Evolutionary conservation across 35 echinoderm and acorn worm genomes (phyloP).

Genomic region (Lytechinus variegatus): DNA sequence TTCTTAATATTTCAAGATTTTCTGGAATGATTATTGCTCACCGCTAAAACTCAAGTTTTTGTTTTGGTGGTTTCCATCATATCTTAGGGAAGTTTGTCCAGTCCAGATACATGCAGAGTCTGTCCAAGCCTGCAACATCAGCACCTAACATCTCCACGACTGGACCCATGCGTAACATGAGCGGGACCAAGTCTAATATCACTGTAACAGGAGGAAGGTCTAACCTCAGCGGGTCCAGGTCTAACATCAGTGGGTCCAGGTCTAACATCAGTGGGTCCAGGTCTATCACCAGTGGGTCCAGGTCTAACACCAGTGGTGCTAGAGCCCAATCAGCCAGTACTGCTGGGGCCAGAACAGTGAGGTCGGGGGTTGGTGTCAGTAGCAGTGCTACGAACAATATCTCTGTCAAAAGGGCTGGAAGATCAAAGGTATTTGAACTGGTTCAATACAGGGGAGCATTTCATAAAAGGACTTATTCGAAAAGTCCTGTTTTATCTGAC

Average conservation of each 20-base stretch:
- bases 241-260: not conserved
- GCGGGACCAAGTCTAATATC: not conserved
- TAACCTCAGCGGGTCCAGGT: not conserved
- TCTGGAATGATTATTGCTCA: too few species aligned
- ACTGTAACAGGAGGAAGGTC: not conserved
- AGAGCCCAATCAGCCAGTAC: not conserved
- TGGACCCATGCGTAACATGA: not conserved
- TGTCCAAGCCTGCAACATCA: conserved; percentile 21
- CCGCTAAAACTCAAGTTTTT: too few species aligned
- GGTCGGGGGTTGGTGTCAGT: not conserved
- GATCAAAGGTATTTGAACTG: not conserved
- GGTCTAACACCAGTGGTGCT: not conserved
- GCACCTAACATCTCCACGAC: not conserved
- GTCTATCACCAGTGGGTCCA: not conserved
- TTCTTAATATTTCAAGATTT: too few species aligned
- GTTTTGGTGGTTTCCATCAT: not conserved
- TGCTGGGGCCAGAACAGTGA: not conserved
- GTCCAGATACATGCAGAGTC: conserved; percentile 60
- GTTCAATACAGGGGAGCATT: too few species aligned
- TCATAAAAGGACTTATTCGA: too few species aligned
- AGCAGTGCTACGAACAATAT: not conserved
- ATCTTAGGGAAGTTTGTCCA: conserved; percentile 47
- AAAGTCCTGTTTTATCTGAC: too few species aligned
- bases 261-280: not conserved
- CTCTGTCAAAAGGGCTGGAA: not conserved